These are phyloP conservation scores for Pelusios castaneus DNA, from an alignment of 2,113 vertebrate species.

Conservation along the genomic window DNA sequence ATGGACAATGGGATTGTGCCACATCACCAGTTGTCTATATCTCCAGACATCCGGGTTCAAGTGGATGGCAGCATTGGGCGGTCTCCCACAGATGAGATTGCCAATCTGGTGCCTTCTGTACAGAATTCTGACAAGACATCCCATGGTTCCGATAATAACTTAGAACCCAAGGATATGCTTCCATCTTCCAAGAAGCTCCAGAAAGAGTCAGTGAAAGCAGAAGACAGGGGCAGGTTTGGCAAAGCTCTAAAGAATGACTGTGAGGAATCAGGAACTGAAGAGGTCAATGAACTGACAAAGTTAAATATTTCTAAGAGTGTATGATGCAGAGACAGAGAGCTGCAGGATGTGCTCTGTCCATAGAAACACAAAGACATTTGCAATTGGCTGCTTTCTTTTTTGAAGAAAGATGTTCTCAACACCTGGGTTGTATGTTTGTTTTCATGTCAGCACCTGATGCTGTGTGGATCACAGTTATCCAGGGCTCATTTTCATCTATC, in stretches of 20 bases:
- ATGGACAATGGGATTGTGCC: slow-evolving; percentile 85
- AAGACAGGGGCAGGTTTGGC: slow-evolving; percentile 68
- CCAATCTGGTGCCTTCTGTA: slow-evolving; percentile 86
- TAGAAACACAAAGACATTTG: slow-evolving; percentile 66
- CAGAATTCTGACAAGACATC: slow-evolving; percentile 71
- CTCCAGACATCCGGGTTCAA: slow-evolving; percentile 95
- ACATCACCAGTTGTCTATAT: slow-evolving; percentile 87
- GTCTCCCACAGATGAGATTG: slow-evolving; percentile 94
- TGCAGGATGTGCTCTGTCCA: slow-evolving; percentile 71
- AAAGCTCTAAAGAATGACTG: slow-evolving; percentile 68
- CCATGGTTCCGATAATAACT: slow-evolving; percentile 57
- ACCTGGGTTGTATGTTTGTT: slow-evolving; percentile 56
- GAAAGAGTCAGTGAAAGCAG: slow-evolving; percentile 50
- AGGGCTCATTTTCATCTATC: slow-evolving; percentile 69
- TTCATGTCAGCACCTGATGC: slow-evolving; percentile 63
- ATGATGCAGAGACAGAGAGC: slow-evolving; percentile 76
- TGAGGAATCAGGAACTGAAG: slow-evolving; percentile 75
- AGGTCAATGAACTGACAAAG: slow-evolving; percentile 86
- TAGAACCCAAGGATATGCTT: slow-evolving; percentile 67
- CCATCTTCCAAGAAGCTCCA: slow-evolving; percentile 70
- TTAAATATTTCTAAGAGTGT: slow-evolving; percentile 88
- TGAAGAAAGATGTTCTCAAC: slow-evolving; percentile 60
- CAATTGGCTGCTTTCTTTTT: slow-evolving; percentile 58
- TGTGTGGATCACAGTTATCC: slow-evolving; percentile 76
- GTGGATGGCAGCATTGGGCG: slow-evolving; percentile 99